Evolutionary conservation across 2,888 invertebrate species (phyloP), one percentile per base, ranked within the genome.

Genomic region (Microctonus hyperodae): DNA sequence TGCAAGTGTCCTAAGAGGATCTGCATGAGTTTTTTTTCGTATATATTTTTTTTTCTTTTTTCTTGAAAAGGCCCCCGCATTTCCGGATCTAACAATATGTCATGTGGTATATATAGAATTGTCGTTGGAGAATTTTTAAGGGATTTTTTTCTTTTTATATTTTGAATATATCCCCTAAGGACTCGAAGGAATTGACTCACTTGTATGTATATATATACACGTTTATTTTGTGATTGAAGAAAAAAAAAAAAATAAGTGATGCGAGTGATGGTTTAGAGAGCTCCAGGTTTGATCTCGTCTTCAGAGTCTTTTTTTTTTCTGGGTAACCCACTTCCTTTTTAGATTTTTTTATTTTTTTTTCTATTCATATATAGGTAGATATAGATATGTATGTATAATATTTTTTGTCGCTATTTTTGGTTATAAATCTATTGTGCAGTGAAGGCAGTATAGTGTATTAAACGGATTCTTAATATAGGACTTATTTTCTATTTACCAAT

Each of bases 401-500:
- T 69, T 64, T 67, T 60, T 67, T 55, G 65, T 37, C 60, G 56
- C 33, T 37, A 58, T 40, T 53, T 71, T 69, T 22, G 37, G 28
- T 44, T 28, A n/a, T n/a, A 44, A 20, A n/a, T 16, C 44, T n/a
- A 44, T 44, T 44, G 44, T 44, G 16, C 44, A 16, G 1, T 44
- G 16, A 44, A 16, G 44, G 44, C 44, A 44, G 57, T 68, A n/a
- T n/a, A 75, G 69, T 76, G 72, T 70, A 75, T 78, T 73, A 78
- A 76, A 74, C 58, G 71, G 64, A 68, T 75, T 76, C 70, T 70
- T 69, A 70, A 75, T 69, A 67, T 70, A 64, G 37, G 65, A 61
- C 65, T 23, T 55, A 64, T 11, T 64, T 11, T 59, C 64, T 51
- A 69, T 76, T 75, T 73, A 75, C 65, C 37, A 37, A 37, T 37